A percentile compares a stretch with the other conserved stretches of the same genome.
These are phyloP conservation scores for Osmerus mordax DNA, from an alignment of 2,113 vertebrate species.

Conservation along the genomic window DNA sequence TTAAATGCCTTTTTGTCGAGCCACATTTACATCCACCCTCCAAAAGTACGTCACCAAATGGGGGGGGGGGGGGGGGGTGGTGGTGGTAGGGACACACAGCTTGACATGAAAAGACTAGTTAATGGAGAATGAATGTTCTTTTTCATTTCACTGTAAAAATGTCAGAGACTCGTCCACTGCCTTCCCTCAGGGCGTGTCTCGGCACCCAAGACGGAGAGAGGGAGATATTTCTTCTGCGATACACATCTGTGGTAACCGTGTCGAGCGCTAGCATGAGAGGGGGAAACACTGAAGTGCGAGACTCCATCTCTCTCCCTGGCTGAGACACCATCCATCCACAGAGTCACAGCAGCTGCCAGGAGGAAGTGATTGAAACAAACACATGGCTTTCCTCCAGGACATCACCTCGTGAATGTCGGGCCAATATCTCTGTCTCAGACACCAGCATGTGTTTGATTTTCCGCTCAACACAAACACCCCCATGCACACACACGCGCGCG, in stretches of 20 bases:
- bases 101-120: neutral
- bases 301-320: neutral
- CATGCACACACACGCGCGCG: neutral
- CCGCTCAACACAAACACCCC: neutral
- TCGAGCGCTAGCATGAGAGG: neutral
- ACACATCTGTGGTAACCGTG: neutral
- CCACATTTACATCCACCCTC: too few relatives aligned
- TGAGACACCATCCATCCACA: slow-evolving; percentile 15
- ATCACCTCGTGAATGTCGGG: neutral
- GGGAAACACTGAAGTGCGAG: slow-evolving; percentile 2
- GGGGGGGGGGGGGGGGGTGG: neutral
- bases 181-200: too few relatives aligned
- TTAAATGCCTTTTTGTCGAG: too few relatives aligned
- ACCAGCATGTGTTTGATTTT: neutral
- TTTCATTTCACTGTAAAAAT: too few relatives aligned
- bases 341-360: slow-evolving; percentile 7
- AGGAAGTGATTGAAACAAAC: slow-evolving; percentile 10
- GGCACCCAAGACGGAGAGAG: neutral
- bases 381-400: slow-evolving; percentile 2
- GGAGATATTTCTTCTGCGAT: neutral
- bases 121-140: neutral
- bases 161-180: too few relatives aligned
- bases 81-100: neutral
- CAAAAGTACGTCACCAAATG: too few relatives aligned
- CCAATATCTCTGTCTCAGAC: slow-evolving; percentile 13